Conservation (phyloP, 2,113 vertebrate genomes). For the Thinocorus orbignyianus region DNA sequence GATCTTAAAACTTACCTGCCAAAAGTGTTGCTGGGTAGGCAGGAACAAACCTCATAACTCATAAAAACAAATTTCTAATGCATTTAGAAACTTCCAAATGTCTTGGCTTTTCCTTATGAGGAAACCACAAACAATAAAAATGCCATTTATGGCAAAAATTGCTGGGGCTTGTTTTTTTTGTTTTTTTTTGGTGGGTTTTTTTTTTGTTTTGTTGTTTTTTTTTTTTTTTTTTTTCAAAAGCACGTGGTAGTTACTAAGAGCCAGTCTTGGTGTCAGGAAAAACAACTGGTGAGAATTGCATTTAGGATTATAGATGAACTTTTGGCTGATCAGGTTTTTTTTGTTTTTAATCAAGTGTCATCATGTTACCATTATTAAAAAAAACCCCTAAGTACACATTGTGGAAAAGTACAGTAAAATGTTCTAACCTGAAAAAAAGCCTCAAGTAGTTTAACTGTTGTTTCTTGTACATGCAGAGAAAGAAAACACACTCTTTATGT, state of each 20-base stretch:
- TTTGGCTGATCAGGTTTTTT: not conserved
- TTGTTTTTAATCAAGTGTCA: slow-evolving; percentile 24
- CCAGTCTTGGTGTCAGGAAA: not conserved
- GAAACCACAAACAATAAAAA: not conserved
- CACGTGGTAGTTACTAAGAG: not conserved
- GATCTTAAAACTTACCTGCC: not conserved
- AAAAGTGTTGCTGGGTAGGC: not conserved
- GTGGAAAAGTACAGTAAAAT: not conserved
- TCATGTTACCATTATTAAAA: not conserved
- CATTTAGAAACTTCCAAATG: not conserved
- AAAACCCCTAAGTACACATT: not conserved
- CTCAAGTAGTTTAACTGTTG: not conserved
- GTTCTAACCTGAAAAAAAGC: not conserved
- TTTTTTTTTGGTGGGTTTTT: too few species aligned
- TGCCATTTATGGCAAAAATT: not conserved
- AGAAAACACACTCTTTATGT: not conserved
- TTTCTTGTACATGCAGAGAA: not conserved
- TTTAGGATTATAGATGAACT: not conserved
- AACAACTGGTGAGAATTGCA: not conserved
- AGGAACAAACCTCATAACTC: not conserved
- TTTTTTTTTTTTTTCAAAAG: not conserved
- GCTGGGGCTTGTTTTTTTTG: not conserved
- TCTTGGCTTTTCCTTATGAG: not conserved
- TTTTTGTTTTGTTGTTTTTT: too few species aligned
- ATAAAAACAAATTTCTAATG: not conserved